A percentile compares a stretch with the other conserved stretches of the same genome.
phyloP scores from a whole-genome alignment of 2,888 invertebrate species.

The Steinernema hermaphroditum region DNA sequence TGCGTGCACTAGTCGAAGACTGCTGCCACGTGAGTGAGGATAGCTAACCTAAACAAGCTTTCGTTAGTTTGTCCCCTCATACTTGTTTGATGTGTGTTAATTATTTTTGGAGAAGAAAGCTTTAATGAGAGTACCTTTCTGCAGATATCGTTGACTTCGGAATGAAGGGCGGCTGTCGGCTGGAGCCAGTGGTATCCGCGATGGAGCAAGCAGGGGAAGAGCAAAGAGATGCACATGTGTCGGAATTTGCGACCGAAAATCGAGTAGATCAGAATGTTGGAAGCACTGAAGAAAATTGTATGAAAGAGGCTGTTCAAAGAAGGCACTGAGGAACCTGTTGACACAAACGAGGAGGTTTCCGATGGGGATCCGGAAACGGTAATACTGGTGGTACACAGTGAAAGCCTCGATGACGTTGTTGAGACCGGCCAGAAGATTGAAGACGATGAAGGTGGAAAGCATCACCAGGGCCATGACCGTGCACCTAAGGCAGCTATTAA shows the following conservation, averaged over 20 bases:
- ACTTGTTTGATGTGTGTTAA: neutral
- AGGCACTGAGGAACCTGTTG: no score
- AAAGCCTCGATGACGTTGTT: conserved; percentile 60
- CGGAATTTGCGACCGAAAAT: conserved; percentile 62
- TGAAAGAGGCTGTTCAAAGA: no score
- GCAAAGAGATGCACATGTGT: conserved; percentile 55
- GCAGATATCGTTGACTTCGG: conserved; percentile 34
- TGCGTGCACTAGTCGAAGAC: conserved; percentile 29
- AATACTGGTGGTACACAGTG: conserved; percentile 40
- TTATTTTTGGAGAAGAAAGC: neutral
- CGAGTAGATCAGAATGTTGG: conserved; percentile 65
- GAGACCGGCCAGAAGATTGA: conserved; percentile 52
- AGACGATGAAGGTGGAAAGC: conserved; percentile 58
- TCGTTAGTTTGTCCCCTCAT: neutral
- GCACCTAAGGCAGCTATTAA: conserved; percentile 55
- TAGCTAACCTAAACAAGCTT: conserved; percentile 30
- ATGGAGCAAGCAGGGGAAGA: conserved; percentile 50
- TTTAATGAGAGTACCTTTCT: conserved; percentile 35
- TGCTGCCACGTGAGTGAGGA: conserved; percentile 29
- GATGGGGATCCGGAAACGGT: conserved; percentile 52
- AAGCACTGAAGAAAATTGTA: conserved; percentile 52
- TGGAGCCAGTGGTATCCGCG: conserved; percentile 38
- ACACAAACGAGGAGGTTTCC: conserved; percentile 62
- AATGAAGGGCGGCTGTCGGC: conserved; percentile 35
- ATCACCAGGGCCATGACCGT: conserved; percentile 64